A percentile compares a stretch with the other conserved stretches of the same genome.
Evolutionary conservation across 2,113 vertebrate species (phyloP).

Genomic region (Xiphophorus couchianus): DNA sequence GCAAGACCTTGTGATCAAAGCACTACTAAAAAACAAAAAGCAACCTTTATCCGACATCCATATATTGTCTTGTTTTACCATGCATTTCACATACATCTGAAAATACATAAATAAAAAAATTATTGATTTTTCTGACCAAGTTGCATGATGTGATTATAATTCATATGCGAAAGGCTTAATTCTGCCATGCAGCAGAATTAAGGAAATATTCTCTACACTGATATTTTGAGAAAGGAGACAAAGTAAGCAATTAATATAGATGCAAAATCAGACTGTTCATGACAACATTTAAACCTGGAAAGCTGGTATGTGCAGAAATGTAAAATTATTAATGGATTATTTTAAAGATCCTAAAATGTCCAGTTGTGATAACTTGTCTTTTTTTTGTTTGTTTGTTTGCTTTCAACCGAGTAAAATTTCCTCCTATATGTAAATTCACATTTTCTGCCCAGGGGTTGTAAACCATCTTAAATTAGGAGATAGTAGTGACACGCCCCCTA

Average conservation of each 20-base stretch:
- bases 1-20: too few species aligned
- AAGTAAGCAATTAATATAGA: not conserved
- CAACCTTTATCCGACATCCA: not conserved
- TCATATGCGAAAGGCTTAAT: not conserved
- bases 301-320: not conserved
- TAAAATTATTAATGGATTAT: not conserved
- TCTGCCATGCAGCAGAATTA: not conserved
- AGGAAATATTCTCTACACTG: not conserved
- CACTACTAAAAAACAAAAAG: too few species aligned
- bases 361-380: too few species aligned
- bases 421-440: not conserved
- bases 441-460: not conserved
- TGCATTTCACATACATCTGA: not conserved
- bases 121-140: not conserved
- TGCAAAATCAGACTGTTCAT: not conserved
- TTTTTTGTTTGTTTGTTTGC: too few species aligned
- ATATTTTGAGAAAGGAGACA: not conserved
- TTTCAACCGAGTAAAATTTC: too few species aligned
- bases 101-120: too few species aligned
- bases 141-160: not conserved
- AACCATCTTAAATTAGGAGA: slow-evolving; percentile 33
- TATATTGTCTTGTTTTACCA: not conserved
- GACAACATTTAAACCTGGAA: not conserved
- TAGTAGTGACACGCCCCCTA: slow-evolving; percentile 76
- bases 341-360: not conserved